A percentile compares a stretch with the other conserved stretches of the same genome.
phyloP scores from a whole-genome alignment of 2,113 vertebrate species.

The Oryctolagus cuniculus region mOryCun1.1 NC_091443.1:60716501-60717000 shows the following conservation, averaged over 20 bases:
- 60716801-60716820: not conserved
- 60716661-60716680: not conserved
- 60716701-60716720: not conserved
- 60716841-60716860: constrained; percentile 30
- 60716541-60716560: not conserved
- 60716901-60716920: not conserved
- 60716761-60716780: not conserved
- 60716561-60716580: constrained; percentile 51
- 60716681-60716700: not conserved
- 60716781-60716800: constrained; percentile 17
- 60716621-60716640: not conserved
- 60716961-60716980: constrained; percentile 1
- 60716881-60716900: constrained; percentile 43
- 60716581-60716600: not conserved
- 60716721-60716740: not conserved
- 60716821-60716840: not conserved
- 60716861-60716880: not conserved
- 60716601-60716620: not conserved
- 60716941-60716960: constrained; percentile 13
- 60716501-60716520: constrained; percentile 40
- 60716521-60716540: not conserved
- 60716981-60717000: not conserved
- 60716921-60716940: constrained; percentile 17
- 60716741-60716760: constrained; percentile 36
- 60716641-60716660: constrained; percentile 19